phyloP scores from a whole-genome alignment of 2,797 vertebrate genomes.

The Aselliscus stoliczkanus region DNA sequence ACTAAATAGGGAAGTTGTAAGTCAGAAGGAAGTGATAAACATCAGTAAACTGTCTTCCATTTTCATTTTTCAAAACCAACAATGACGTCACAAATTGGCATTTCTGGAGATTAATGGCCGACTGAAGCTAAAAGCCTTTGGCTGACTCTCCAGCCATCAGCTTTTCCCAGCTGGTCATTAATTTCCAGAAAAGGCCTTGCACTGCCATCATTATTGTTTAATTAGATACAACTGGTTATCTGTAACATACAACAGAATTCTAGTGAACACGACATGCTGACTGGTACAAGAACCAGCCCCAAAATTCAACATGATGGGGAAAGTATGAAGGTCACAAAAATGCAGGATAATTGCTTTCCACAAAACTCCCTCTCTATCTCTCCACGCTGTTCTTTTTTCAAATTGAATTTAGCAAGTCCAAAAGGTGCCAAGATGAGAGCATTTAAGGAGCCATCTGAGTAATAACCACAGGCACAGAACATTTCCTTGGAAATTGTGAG shows the following conservation, averaged over 20 bases:
- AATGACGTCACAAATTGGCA: not conserved
- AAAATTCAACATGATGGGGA: conserved; percentile 29
- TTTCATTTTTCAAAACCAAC: conserved; percentile 38
- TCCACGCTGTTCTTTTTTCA: conserved; percentile 12
- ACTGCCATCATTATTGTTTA: conserved; percentile 56
- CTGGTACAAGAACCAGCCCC: not conserved
- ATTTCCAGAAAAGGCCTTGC: conserved; percentile 47
- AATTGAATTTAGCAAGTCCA: not conserved
- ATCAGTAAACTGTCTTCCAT: not conserved
- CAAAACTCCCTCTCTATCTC: not conserved
- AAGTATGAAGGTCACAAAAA: conserved; percentile 33
- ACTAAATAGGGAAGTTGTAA: not conserved
- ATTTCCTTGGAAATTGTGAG: conserved; percentile 59
- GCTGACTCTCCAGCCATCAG: conserved; percentile 36
- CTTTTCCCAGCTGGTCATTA: conserved; percentile 63
- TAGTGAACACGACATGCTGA: not conserved
- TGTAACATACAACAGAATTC: conserved; percentile 47
- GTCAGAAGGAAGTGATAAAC: not conserved
- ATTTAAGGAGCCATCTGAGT: conserved; percentile 49
- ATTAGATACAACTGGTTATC: conserved; percentile 44
- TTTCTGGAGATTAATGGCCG: conserved; percentile 43
- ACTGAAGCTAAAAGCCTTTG: not conserved
- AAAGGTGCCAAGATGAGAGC: conserved; percentile 53
- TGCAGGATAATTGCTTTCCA: conserved; percentile 20
- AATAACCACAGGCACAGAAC: conserved; percentile 1